Evolutionary conservation across 2,888 invertebrate species (phyloP).

Genomic region (Barypeithes pellucidus): DNA sequence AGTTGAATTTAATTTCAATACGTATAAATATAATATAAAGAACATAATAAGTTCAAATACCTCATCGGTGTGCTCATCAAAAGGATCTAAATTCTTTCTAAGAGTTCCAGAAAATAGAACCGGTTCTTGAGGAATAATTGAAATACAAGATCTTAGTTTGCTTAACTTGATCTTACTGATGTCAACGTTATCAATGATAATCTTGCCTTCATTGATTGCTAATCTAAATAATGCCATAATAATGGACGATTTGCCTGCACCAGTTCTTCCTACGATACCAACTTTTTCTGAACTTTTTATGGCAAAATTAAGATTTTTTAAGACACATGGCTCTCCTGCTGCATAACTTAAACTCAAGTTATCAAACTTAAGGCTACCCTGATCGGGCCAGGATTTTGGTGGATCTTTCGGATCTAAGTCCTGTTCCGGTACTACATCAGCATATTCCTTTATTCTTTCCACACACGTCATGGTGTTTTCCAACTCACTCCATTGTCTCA

Average conservation of each 20-base stretch:
- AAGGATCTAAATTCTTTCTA: conserved; percentile 92
- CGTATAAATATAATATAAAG: too few relatives aligned
- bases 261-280: conserved; percentile 87
- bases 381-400: conserved; percentile 77
- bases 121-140: conserved; percentile 91
- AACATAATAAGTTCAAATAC: conserved; percentile 56
- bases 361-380: conserved; percentile 79
- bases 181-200: conserved; percentile 85
- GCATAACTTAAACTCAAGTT: conserved; percentile 82
- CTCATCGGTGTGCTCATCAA: conserved; percentile 84
- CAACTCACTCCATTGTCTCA: conserved; percentile 73
- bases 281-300: conserved; percentile 77
- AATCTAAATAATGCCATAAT: conserved; percentile 87
- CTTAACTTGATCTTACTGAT: conserved; percentile 80
- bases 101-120: conserved; percentile 90
- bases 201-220: conserved; percentile 82
- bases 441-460: conserved; percentile 89
- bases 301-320: conserved; percentile 79
- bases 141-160: conserved; percentile 82
- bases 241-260: conserved; percentile 86
- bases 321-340: conserved; percentile 79
- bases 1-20: too few relatives aligned
- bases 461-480: conserved; percentile 91
- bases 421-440: conserved; percentile 77
- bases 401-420: conserved; percentile 54